Evolutionary conservation across 2,888 invertebrate genomes (phyloP).

Genomic region (Arrhopalites spinosus): DNA sequence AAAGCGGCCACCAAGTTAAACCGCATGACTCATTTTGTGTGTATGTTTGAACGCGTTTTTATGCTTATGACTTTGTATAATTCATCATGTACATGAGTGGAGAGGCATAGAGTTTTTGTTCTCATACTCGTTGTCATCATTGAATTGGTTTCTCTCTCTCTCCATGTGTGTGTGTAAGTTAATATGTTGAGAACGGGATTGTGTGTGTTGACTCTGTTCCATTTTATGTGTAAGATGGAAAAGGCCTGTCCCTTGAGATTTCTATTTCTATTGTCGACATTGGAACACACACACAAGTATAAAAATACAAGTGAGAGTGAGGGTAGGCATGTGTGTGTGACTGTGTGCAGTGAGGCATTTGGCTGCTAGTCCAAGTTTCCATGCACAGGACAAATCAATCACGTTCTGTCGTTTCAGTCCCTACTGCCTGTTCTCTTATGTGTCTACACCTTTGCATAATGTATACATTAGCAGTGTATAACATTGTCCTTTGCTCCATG

Average conservation of each 20-base stretch:
- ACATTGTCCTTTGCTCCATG: conserved; percentile 13
- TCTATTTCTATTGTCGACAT: conserved; percentile 17
- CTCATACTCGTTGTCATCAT: conserved; percentile 12
- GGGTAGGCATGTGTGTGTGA: too few relatives aligned
- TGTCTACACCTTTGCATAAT: conserved; percentile 36
- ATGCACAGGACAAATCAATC: conserved; percentile 36
- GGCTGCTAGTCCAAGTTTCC: conserved; percentile 23
- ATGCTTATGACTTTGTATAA: conserved; percentile 27
- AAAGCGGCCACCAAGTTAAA: too few relatives aligned
- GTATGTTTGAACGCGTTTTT: conserved; percentile 16
- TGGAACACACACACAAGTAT: conserved; percentile 6
- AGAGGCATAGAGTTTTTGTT: conserved; percentile 17
- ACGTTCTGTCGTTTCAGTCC: conserved; percentile 34
- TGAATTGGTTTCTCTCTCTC: neutral
- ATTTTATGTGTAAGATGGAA: conserved; percentile 31
- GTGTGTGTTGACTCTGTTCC: neutral
- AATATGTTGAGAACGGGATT: neutral
- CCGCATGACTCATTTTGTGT: too few relatives aligned
- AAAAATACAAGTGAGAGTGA: too few relatives aligned
- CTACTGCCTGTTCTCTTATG: conserved; percentile 1
- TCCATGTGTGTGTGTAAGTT: neutral
- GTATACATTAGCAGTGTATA: conserved; percentile 30
- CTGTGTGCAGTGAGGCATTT: neutral
- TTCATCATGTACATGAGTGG: conserved; percentile 27
- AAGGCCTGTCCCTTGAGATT: conserved; percentile 32